Base-by-base conservation (phyloP, 1,140 invertebrate species). In the Periplaneta americana region DNA sequence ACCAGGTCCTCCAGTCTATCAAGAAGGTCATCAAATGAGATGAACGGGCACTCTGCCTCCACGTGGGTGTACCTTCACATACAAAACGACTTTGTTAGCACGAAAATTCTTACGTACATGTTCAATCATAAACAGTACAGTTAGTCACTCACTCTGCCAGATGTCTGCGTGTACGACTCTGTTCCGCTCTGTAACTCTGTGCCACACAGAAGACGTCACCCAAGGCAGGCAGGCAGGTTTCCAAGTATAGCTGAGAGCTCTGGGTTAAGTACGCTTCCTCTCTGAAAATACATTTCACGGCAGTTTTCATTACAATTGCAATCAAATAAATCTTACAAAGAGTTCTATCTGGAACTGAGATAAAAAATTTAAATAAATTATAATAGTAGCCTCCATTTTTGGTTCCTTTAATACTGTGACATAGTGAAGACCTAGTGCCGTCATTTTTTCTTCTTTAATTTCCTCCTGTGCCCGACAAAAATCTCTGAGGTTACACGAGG, bases 141-240 rank as follows among this genome's bases (percentile, higher is more conserved):
- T n/a, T 66, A 76, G 66, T n/a, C 83, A 91, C 90, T 88, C 91
- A 96, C 93, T 99, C 97, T 37, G 98, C 96, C 84, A 99, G 92
- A 94, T 99, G 99, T 82, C 99, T 91, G 80, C 99, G 91, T 0
- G 99, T 99, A 82, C 98, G 91, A 34, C 98, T 99, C 87, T 98
- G 96, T 87, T 99, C 99, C 0, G 98, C 98, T 85, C 98, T 91
- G 88, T 99, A 99, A 74, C 97, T 99, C 88, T 99, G 97, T 2
- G 98, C 96, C 84, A 99, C 96, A 87, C 97, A 99, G 87, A 96
- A 99, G 37, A 98, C 98, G 91, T 99, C 98, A 10, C 97, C 98
- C 87, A 99, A 90, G 10, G 97, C 93, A 34, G 98, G 96, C 83
- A 99, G 87, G 86, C 96, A 97, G 0, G 98, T 99, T 91, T 99